Evolutionary conservation across 2,888 invertebrate species (phyloP).

Genomic region (Phyllotreta striolata): DNA sequence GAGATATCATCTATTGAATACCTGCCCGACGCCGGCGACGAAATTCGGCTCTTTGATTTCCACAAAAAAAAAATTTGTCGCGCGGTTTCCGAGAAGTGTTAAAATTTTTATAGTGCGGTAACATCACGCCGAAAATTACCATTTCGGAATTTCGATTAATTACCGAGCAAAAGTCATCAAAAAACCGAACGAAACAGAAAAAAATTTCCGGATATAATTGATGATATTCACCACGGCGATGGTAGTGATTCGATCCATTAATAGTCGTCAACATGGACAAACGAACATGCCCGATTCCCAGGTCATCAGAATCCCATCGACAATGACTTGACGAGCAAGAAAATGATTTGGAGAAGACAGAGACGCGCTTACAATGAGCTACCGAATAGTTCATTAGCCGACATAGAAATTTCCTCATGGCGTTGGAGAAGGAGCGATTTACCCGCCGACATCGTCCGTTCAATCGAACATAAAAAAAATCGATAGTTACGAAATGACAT

Average conservation of each 20-base stretch:
- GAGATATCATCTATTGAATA: constrained; percentile 38
- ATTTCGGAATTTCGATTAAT: too few relatives aligned
- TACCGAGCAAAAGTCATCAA: constrained; percentile 4
- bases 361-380: constrained; percentile 46
- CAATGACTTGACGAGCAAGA: constrained; percentile 43
- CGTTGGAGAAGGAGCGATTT: not conserved
- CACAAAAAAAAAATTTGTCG: constrained; percentile 34
- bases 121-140: not conserved
- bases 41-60: constrained; percentile 28
- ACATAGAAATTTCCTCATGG: constrained; percentile 39
- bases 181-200: not conserved
- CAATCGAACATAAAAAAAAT: constrained; percentile 38
- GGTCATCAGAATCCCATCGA: constrained; percentile 39
- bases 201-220: not conserved
- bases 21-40: constrained; percentile 32
- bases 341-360: constrained; percentile 49
- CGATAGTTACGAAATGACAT: constrained; percentile 44
- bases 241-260: constrained; percentile 16
- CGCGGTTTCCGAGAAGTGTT: constrained; percentile 35
- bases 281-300: constrained; percentile 16
- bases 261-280: constrained; percentile 27
- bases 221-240: not conserved
- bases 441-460: constrained; percentile 37
- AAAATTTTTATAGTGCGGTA: constrained; percentile 31
- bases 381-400: constrained; percentile 51